These are phyloP conservation scores for Abscondita cerata DNA, from an alignment of 2,888 invertebrate genomes.

Conservation along the genomic window DNA sequence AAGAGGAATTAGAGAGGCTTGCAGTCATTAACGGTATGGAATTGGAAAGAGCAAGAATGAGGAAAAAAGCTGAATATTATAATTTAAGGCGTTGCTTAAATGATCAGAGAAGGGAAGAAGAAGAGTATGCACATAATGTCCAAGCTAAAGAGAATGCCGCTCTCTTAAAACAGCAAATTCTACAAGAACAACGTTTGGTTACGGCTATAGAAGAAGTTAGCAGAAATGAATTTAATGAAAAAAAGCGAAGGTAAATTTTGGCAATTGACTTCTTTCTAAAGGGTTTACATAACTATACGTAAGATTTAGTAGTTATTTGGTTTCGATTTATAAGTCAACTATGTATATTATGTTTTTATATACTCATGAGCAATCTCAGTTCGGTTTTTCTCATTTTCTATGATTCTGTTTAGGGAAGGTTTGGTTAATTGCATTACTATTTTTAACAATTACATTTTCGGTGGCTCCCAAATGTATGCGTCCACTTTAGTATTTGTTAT, in stretches of 20 bases:
- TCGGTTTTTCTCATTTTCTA: too few relatives aligned
- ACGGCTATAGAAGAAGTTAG: slow-evolving; percentile 51
- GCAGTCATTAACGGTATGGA: slow-evolving; percentile 41
- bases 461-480: too few relatives aligned
- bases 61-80: slow-evolving; percentile 47
- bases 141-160: slow-evolving; percentile 41
- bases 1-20: slow-evolving; percentile 40
- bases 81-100: slow-evolving; percentile 50
- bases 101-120: slow-evolving; percentile 46
- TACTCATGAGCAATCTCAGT: too few relatives aligned
- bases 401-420: too few relatives aligned
- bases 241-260: slow-evolving; percentile 48
- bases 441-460: too few relatives aligned
- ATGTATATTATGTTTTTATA: too few relatives aligned
- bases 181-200: slow-evolving; percentile 32
- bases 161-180: slow-evolving; percentile 39
- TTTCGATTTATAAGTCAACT: too few relatives aligned
- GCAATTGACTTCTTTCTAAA: too few relatives aligned
- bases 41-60: slow-evolving; percentile 44
- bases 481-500: too few relatives aligned
- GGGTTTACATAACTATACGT: too few relatives aligned
- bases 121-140: slow-evolving; percentile 40
- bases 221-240: slow-evolving; percentile 50
- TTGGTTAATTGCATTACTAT: too few relatives aligned
- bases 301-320: too few relatives aligned